Conservation (phyloP, 2,113 vertebrate species). For the Microcebus lehilahytsara region DNA sequence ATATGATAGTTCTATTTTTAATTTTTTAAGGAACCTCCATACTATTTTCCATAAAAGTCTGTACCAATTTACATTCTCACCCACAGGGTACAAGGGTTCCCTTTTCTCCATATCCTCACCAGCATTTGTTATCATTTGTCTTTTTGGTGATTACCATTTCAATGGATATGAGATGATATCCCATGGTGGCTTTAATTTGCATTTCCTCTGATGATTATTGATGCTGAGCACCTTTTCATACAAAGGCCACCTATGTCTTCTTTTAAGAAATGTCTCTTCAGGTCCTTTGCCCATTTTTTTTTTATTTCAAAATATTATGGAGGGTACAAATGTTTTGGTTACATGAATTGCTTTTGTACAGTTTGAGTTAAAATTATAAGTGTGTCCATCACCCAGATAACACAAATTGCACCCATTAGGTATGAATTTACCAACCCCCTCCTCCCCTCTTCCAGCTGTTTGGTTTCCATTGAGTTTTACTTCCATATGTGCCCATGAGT, state of each 20-base stretch:
- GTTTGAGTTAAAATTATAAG: no score
- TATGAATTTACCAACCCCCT: no score
- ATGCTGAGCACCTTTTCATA: not conserved
- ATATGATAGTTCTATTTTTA: no score
- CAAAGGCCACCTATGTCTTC: not conserved
- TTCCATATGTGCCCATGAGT: no score
- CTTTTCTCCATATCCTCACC: not conserved
- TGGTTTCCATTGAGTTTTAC: not conserved
- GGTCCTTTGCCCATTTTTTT: not conserved
- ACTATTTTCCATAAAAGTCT: not conserved
- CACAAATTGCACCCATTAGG: no score
- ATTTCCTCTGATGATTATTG: not conserved
- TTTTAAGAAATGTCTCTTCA: not conserved
- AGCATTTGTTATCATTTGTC: not conserved
- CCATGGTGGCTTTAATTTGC: not conserved
- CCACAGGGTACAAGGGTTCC: no score
- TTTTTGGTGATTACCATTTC: not conserved
- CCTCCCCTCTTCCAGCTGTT: no score
- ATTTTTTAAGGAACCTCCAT: not conserved
- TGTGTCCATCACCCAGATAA: no score
- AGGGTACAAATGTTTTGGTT: no score
- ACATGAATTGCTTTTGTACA: no score
- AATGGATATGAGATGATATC: not conserved
- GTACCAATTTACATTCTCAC: not conserved
- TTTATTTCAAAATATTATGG: no score